Evolutionary conservation across 2,797 vertebrate genomes (phyloP).

Genomic region (Tangara arthus): DNA sequence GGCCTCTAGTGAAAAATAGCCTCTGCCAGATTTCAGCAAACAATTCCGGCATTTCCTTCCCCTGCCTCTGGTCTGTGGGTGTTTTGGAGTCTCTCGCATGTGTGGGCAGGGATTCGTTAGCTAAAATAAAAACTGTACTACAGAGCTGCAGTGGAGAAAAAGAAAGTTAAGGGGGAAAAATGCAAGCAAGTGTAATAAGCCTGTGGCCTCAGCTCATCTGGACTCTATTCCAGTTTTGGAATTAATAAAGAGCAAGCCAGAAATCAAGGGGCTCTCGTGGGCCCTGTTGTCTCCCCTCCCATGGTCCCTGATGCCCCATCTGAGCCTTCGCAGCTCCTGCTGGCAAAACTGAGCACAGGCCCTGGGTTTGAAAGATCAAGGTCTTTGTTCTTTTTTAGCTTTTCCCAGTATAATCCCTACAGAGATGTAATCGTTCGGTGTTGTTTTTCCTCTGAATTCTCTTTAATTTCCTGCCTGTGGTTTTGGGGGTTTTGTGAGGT

Average conservation of each 20-base stretch:
- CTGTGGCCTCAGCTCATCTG: background rate
- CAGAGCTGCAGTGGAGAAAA: background rate
- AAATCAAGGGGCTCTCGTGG: background rate
- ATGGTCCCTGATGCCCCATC: background rate
- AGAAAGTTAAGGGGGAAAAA: background rate
- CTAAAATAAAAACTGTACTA: constrained; percentile 60
- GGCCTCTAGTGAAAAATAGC: constrained; percentile 24
- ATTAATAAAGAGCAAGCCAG: background rate
- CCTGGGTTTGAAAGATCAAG: background rate
- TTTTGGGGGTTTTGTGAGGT: constrained; percentile 17
- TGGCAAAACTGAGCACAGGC: background rate
- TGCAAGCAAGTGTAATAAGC: constrained; percentile 8
- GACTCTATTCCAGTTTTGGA: background rate
- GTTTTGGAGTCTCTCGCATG: constrained; percentile 60
- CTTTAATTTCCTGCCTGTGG: constrained; percentile 58
- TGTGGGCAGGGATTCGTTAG: constrained; percentile 68
- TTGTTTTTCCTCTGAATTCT: constrained; percentile 44
- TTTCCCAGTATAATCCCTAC: constrained; percentile 48
- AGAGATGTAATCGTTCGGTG: background rate
- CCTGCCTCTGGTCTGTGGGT: constrained; percentile 60
- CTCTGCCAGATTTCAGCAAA: constrained; percentile 58
- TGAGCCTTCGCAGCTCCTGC: background rate
- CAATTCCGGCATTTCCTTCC: constrained; percentile 64
- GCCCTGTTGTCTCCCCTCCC: background rate
- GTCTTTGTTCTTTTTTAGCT: constrained; percentile 35